Evolutionary conservation across 2,113 vertebrate species (phyloP).

Genomic region (Psephotus haematonotus): DNA sequence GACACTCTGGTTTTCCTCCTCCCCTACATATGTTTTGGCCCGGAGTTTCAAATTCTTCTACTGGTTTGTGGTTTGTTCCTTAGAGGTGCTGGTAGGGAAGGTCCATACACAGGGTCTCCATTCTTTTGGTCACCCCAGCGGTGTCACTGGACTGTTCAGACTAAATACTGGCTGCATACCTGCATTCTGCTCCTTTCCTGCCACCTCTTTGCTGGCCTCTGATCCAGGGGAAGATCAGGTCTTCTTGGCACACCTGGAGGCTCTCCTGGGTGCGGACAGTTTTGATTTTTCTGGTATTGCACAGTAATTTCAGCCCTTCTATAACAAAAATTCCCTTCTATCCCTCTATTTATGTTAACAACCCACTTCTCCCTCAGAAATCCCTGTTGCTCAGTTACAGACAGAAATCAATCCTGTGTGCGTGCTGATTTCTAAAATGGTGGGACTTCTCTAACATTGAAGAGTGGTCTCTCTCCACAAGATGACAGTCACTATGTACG

Average conservation of each 20-base stretch:
- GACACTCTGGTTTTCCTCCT: not conserved
- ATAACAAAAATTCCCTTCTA: not conserved
- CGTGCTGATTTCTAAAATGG: constrained; percentile 4
- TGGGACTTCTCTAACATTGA: not conserved
- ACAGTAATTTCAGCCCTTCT: not conserved
- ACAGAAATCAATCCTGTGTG: not conserved
- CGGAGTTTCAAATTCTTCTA: not conserved
- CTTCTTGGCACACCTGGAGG: not conserved
- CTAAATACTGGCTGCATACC: not conserved
- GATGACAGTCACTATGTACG: not conserved
- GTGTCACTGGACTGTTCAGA: not conserved
- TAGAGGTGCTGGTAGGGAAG: not conserved
- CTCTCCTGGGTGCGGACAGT: not conserved
- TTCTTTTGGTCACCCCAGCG: not conserved
- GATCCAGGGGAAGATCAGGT: not conserved
- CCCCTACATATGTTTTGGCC: not conserved
- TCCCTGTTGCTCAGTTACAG: constrained; percentile 22
- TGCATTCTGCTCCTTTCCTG: not conserved
- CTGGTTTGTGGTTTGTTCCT: not conserved
- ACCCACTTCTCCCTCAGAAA: not conserved
- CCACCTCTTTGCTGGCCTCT: not conserved
- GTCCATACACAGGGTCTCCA: not conserved
- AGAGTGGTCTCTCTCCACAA: not conserved
- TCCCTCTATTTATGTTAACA: not conserved
- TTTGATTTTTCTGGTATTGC: not conserved